Base-by-base conservation (phyloP, 2,888 invertebrate genomes). In the Baccha elongata region DNA sequence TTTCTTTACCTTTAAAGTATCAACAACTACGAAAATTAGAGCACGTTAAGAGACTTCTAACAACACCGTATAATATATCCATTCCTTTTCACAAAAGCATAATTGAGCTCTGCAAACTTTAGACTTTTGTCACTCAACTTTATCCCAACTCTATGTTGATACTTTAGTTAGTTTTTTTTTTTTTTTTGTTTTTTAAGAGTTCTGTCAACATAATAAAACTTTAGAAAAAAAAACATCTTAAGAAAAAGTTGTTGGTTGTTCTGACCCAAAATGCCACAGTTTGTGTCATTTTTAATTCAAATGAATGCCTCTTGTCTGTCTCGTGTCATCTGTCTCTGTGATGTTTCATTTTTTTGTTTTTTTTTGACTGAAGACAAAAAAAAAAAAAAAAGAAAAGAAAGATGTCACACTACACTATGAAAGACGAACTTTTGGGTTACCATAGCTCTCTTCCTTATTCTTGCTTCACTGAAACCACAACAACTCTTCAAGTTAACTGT, bases 231-330 rank as follows among this genome's bases (percentile, higher is more conserved):
- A 58, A 58, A 40, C 40, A 15, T 40, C 58, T 15, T 46, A 52
- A 5, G n/a, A 29, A 35, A 3, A 44, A 52, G 37, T n/a, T 55
- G 21, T 11, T 42, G 64, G 35, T 69, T 68, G 15, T 55, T 80
- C 48, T 80, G 80, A 80, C 74, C 74, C 74, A 74, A 80, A 80
- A 74, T 44, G 67, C 23, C 73, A 79, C 44, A 62, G 73, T 68
- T n/a, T 78, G 67, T 73, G 74, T 69, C 68, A 69, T 58, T 80
- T 80, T 80, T 80, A 74, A 73, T 80, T 80, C 74, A 80, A 74
- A 80, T 74, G 64, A 80, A 80, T 80, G 80, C 80, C 74, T 80
- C 35, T 53, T 74, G 80, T 74, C 80, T 80, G 74, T 74, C 69
- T 64, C 69, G 42, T 74, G 74, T 80, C 74, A 80, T 80, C 62